Conservation (phyloP, 2,797 vertebrate genomes). For the Lates japonicus region DNA sequence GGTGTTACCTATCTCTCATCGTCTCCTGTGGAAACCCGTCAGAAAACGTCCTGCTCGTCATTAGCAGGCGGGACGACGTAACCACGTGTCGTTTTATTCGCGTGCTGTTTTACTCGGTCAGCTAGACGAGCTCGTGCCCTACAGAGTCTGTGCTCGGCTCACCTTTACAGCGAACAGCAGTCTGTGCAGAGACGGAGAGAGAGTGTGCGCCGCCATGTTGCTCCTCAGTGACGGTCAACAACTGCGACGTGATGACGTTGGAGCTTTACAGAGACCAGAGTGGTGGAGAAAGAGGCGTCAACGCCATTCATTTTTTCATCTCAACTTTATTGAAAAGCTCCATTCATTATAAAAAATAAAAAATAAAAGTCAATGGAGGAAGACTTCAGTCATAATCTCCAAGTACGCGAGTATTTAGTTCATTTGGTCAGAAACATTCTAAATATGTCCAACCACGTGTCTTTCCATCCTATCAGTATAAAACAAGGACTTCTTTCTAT, state of each 20-base stretch:
- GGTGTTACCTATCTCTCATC: too few relatives aligned
- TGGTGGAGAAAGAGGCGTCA: slow-evolving; percentile 47
- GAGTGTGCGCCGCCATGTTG: slow-evolving; percentile 82
- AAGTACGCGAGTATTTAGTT: too few relatives aligned
- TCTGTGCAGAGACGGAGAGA: slow-evolving; percentile 68
- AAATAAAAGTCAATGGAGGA: too few relatives aligned
- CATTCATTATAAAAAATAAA: too few relatives aligned
- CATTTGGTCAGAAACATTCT: too few relatives aligned
- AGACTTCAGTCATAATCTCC: too few relatives aligned
- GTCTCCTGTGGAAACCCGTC: too few relatives aligned
- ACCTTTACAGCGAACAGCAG: slow-evolving; percentile 80
- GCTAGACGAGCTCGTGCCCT: too few relatives aligned
- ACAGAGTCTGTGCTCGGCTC: slow-evolving; percentile 52
- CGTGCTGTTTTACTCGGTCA: neutral
- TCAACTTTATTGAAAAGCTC: slow-evolving; percentile 29
- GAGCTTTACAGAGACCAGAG: neutral
- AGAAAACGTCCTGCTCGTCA: neutral
- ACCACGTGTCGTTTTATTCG: too few relatives aligned
- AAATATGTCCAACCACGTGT: too few relatives aligned
- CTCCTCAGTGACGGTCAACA: slow-evolving; percentile 7
- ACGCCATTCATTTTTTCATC: neutral
- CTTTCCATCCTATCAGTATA: too few relatives aligned
- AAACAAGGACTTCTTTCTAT: too few relatives aligned
- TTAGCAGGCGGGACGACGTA: neutral
- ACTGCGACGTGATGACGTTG: slow-evolving; percentile 47